Base-by-base conservation (phyloP, 2,797 vertebrate genomes). In the Tragelaphus oryx region DNA sequence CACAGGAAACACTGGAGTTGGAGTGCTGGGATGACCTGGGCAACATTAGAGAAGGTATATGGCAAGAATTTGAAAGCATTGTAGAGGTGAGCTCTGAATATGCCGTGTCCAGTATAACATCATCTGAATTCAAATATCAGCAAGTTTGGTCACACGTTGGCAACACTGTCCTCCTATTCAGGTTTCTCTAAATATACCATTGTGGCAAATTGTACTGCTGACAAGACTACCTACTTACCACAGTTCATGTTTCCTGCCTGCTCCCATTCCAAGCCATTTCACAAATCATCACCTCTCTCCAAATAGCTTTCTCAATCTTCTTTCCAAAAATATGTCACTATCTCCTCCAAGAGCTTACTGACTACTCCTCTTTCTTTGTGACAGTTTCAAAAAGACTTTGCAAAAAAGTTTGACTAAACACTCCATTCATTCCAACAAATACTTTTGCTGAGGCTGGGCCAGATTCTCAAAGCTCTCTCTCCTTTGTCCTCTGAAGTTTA, bases 301-400 rank as follows among this genome's bases (percentile, higher is more conserved):
- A 96, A 89, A 95, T 30, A 93, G 52, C 57, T 80, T 87, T 55
- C 82, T 91, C 55, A 52, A 13, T 80, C 75, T 92, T 89, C 86
- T 68, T 83, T 96, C 92, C 85, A 93, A 88, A 95, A 90, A 93
- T 75, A 75, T 76, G 85, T 90, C 90, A 92, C 65, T 17, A 33
- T n/a, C 48, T 65, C 54, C 78, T 92, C 86, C 62, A 78, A 87
- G 60, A 89, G 65, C 87, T 91, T 55, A 59, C 84, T 46, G 87
- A 89, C 89, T 80, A 13, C 60, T 89, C 59, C 65, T 83, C 41
- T 90, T 50, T 96, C 82, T 91, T 55, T 75, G 60, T 95, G 86
- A 83, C 83, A 88, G 52, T 76, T 91, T 78, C 55, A 76, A 30
- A 94, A 93, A 91, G 33, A 50, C 50, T 87, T 85, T 94, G 87